Conservation (phyloP, 2,797 vertebrate genomes). For the Ceyx erithaca region DNA sequence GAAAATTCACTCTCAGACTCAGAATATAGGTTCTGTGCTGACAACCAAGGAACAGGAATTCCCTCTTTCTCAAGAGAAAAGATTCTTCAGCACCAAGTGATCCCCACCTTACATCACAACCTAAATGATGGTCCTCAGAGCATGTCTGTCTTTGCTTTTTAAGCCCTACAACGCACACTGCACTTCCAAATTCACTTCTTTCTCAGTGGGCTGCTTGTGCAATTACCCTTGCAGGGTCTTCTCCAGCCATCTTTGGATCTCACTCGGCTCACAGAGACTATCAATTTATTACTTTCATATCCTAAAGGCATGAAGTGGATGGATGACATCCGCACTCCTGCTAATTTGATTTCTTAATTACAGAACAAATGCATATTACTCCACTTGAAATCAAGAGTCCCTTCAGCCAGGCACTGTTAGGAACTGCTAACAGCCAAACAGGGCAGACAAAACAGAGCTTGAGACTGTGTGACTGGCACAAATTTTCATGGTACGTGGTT, state of each 20-base stretch:
- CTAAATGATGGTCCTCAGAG: neutral
- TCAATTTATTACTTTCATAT: constrained; percentile 32
- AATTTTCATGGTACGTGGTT: neutral
- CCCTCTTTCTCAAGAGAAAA: neutral
- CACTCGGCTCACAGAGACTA: neutral
- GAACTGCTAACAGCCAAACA: neutral
- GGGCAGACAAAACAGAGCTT: neutral
- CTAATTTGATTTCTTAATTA: constrained; percentile 67
- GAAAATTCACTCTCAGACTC: neutral
- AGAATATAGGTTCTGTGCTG: neutral
- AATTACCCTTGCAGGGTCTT: constrained; percentile 20
- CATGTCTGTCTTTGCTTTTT: neutral
- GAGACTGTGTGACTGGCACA: neutral
- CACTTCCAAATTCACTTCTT: neutral
- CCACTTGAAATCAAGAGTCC: neutral
- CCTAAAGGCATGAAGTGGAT: constrained; percentile 39
- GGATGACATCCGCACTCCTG: neutral
- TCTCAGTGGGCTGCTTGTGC: neutral
- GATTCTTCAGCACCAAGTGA: neutral
- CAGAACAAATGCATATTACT: constrained; percentile 35
- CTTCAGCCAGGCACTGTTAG: neutral
- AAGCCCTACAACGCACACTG: neutral
- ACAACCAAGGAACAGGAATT: neutral
- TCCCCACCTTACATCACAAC: neutral
- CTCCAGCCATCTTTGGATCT: constrained; percentile 7